Conservation (phyloP, 53 echinoderm and acorn worm genomes). For the Mesocentrotus franciscanus region DNA sequence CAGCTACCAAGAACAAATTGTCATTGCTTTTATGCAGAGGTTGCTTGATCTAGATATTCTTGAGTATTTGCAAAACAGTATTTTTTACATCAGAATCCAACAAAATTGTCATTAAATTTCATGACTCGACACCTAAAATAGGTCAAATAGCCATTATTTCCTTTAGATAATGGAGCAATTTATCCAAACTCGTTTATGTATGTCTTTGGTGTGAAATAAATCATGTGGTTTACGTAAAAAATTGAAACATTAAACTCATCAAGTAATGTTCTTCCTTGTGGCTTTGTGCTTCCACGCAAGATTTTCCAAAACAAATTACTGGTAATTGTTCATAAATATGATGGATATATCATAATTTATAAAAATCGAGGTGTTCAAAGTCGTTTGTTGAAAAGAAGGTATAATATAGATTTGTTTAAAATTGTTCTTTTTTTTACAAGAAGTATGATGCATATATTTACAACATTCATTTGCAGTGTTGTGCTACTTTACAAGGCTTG, state of each 20-base stretch:
- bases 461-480: slow-evolving; percentile 51
- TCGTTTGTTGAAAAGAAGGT: slow-evolving; percentile 40
- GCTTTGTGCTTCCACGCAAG: slow-evolving; percentile 27
- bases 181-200: neutral
- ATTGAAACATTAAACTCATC: neutral
- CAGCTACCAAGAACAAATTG: neutral
- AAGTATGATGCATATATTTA: slow-evolving; percentile 42
- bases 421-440: slow-evolving; percentile 39
- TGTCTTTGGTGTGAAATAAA: neutral
- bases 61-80: neutral
- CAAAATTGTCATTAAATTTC: neutral
- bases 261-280: slow-evolving; percentile 16
- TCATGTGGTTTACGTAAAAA: neutral
- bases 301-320: neutral
- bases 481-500: slow-evolving; percentile 28
- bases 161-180: neutral
- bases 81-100: neutral
- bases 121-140: neutral
- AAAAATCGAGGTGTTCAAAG: slow-evolving; percentile 12
- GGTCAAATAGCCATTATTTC: neutral
- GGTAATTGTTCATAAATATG: neutral
- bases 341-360: slow-evolving; percentile 41
- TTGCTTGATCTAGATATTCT: neutral
- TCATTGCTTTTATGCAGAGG: neutral
- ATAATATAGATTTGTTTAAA: slow-evolving; percentile 50